Evolutionary conservation across 2,797 vertebrate species (phyloP), one percentile per base, ranked within the genome.

Genomic region (Microctenopoma stevenorrisi): DNA sequence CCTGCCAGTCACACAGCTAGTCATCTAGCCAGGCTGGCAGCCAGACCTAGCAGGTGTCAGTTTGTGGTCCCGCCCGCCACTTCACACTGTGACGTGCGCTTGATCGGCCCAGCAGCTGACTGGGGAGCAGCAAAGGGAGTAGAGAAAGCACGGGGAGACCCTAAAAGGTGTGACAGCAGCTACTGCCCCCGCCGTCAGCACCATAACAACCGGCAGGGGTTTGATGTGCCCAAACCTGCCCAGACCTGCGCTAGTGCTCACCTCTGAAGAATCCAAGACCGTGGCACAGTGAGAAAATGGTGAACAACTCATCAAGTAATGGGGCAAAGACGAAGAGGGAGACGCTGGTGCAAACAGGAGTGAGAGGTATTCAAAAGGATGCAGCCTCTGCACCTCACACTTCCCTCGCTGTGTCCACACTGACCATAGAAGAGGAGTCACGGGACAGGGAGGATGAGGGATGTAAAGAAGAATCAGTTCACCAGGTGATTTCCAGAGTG

Each of bases 401-500:
- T 28, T 50, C 60, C 33, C 52, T 42, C 26, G 50, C 49, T 68
- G 50, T 14, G 57, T 54, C 33, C 13, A 64, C 53, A 43, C 15
- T 0, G 8, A 42, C 33, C 38, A 30, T 14, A 22, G 28, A 48
- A 28, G 7, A 12, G 46, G 37, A 44, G 44, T 18, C 10, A 0
- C 13, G n/a, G 7, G 10, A 30, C 5, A 4, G 37, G 42, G 16
- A 12, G 16, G n/a, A 13, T n/a, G 51, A 42, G 49, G 74, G 74
- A 47, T 57, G 54, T 64, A 67, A 56, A 77, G 63, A 57, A 77
- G 74, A 81, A 80, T 80, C 69, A 74, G 40, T 75, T 60, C 72
- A 50, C 40, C 72, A 55, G 84, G 75, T 81, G 77, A 71, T 83
- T 85, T 72, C 82, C 73, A 68, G 82, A 82, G 76, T 71, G 86